A percentile compares a stretch with the other conserved stretches of the same genome.
Conservation (phyloP, 2,797 vertebrate genomes). For the Macrochelys suwanniensis region DNA sequence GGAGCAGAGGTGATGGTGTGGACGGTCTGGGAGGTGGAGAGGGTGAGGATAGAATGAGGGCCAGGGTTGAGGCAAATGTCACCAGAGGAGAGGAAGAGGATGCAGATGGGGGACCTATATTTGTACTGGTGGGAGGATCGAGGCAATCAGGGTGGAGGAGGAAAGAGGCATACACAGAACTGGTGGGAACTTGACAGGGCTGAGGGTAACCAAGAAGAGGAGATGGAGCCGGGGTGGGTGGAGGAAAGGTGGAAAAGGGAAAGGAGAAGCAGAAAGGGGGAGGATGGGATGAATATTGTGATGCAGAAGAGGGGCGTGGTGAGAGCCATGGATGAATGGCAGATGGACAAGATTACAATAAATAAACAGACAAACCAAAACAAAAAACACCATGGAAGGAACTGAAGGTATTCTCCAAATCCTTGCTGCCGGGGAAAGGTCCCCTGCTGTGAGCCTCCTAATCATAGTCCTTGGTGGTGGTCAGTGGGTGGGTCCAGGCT, state of each 20-base stretch:
- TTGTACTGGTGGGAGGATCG: not conserved
- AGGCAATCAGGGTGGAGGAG: not conserved
- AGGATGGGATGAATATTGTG: not conserved
- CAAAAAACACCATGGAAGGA: not conserved
- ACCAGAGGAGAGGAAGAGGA: not conserved
- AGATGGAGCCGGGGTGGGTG: not conserved
- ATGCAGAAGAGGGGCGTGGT: rapidly evolving
- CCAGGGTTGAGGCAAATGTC: not conserved
- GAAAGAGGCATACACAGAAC: too few species aligned
- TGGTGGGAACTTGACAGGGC: not conserved
- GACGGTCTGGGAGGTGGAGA: not conserved
- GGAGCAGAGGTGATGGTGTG: not conserved
- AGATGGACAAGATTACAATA: not conserved
- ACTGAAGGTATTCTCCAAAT: not conserved
- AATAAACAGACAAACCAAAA: not conserved
- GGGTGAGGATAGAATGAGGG: not conserved
- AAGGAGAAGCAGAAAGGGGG: not conserved
- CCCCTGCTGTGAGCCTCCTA: not conserved
- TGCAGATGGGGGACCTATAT: not conserved
- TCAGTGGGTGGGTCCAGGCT: not conserved
- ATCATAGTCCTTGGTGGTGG: not conserved
- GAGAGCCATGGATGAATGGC: not conserved
- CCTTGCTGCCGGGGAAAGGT: not conserved
- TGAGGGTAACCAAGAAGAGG: not conserved
- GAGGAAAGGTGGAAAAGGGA: not conserved